A percentile compares a stretch with the other conserved stretches of the same genome.
Conservation (phyloP, 2,113 vertebrate species). For the Tauraco erythrolophus region DNA sequence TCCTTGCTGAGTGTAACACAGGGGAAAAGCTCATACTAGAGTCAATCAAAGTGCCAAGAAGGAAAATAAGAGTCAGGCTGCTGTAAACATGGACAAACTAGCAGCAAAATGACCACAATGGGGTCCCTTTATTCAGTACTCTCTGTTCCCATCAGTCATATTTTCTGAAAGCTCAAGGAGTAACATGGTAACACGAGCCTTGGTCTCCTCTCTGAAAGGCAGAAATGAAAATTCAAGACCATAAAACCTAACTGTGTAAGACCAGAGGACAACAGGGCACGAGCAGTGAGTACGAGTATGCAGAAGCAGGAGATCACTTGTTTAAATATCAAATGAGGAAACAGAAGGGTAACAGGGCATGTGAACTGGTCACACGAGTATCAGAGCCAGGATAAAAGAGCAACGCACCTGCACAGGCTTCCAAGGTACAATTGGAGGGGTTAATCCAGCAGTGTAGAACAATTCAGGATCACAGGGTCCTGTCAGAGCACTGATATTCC, state of each 20-base stretch:
- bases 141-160: neutral
- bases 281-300: neutral
- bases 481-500: slow-evolving; percentile 85
- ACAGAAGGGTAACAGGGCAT: neutral
- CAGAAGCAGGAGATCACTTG: neutral
- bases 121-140: neutral
- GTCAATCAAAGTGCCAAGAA: neutral
- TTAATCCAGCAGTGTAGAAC: slow-evolving; percentile 81
- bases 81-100: neutral
- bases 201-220: neutral
- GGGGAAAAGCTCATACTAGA: neutral
- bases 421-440: slow-evolving; percentile 75
- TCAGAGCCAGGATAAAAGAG: neutral
- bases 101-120: neutral
- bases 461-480: slow-evolving; percentile 21
- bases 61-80: neutral
- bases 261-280: neutral
- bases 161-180: neutral
- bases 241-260: neutral
- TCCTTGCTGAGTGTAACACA: neutral
- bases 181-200: neutral
- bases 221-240: neutral
- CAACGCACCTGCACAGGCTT: slow-evolving; percentile 68
- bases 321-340: neutral
- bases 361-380: neutral